These are phyloP conservation scores for Chaunax sp. DNA, from an alignment of 2,797 vertebrate genomes.

Conservation along the genomic window DNA sequence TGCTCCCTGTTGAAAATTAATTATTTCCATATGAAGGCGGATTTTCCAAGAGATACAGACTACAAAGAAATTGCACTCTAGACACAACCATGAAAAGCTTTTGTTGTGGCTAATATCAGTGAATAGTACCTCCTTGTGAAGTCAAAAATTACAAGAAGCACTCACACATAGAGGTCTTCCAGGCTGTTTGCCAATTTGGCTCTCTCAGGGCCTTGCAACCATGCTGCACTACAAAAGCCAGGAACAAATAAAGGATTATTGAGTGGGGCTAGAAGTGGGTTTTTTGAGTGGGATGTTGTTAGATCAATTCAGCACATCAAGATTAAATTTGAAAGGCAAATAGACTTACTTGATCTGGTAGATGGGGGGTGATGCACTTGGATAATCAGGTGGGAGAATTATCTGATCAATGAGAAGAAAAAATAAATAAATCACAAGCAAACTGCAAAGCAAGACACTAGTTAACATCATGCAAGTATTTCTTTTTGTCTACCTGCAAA, in stretches of 20 bases:
- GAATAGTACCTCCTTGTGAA: constrained; percentile 27
- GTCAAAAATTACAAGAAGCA: constrained; percentile 66
- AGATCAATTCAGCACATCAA: constrained; percentile 52
- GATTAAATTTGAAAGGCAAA: constrained; percentile 68
- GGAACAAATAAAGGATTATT: constrained; percentile 66
- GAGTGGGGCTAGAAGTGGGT: constrained; percentile 48
- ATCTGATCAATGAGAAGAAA: constrained; percentile 77
- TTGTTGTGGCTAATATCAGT: constrained; percentile 46
- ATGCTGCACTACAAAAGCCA: constrained; percentile 88
- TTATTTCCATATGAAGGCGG: constrained; percentile 24
- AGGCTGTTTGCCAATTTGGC: constrained; percentile 88
- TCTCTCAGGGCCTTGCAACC: constrained; percentile 91
- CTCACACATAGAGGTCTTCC: constrained; percentile 96
- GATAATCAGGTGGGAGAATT: constrained; percentile 93
- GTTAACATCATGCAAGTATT: neutral
- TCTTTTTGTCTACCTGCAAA: constrained; percentile 87
- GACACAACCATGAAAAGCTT: constrained; percentile 45
- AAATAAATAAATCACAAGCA: constrained; percentile 20
- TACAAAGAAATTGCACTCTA: neutral
- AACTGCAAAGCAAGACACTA: neutral
- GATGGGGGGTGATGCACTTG: constrained; percentile 90
- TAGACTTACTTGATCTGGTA: constrained; percentile 96
- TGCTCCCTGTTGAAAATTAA: constrained; percentile 87
- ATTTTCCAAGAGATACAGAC: constrained; percentile 12
- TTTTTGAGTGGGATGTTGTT: constrained; percentile 55